Evolutionary conservation across 2,113 vertebrate species (phyloP).

Genomic region (Monopterus albus): DNA sequence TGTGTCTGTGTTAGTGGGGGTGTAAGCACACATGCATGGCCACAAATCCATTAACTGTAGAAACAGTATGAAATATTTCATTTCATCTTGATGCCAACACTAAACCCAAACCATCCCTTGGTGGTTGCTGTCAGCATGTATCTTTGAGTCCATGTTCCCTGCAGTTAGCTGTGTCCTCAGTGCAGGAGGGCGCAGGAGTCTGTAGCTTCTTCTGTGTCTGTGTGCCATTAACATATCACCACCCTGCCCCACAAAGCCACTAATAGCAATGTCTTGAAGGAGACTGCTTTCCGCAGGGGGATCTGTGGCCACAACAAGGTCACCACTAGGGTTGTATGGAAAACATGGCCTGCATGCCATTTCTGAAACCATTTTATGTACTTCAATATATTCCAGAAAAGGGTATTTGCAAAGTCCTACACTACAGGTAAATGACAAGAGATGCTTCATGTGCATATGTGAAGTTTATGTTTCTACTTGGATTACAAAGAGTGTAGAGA

Average conservation of each 20-base stretch:
- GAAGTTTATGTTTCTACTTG: constrained; percentile 54
- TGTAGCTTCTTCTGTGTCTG: constrained; percentile 58
- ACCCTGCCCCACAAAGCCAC: constrained; percentile 72
- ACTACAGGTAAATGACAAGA: constrained; percentile 18
- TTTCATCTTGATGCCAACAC: constrained; percentile 15
- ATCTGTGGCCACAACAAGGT: constrained; percentile 75
- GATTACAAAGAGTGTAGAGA: constrained; percentile 46
- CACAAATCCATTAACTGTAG: constrained; percentile 16
- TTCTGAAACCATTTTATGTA: constrained; percentile 38
- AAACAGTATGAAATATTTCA: constrained; percentile 22
- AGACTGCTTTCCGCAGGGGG: constrained; percentile 65
- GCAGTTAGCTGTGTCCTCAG: constrained; percentile 49
- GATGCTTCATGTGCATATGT: constrained; percentile 20
- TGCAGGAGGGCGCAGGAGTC: constrained; percentile 30
- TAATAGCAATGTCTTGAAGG: constrained; percentile 70
- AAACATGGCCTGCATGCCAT: constrained; percentile 27
- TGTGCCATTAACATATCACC: constrained; percentile 74
- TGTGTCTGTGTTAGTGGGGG: neutral
- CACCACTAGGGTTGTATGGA: constrained; percentile 66
- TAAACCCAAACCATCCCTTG: constrained; percentile 42
- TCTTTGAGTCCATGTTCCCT: constrained; percentile 42
- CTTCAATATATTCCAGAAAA: neutral
- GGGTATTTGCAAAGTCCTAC: neutral
- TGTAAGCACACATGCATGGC: neutral
- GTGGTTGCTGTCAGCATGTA: constrained; percentile 28